Percentiles rank a stretch among this genome's conserved stretches.
phyloP scores from a whole-genome alignment of 1,140 invertebrate species.

The Cyclargus thomasi region DNA sequence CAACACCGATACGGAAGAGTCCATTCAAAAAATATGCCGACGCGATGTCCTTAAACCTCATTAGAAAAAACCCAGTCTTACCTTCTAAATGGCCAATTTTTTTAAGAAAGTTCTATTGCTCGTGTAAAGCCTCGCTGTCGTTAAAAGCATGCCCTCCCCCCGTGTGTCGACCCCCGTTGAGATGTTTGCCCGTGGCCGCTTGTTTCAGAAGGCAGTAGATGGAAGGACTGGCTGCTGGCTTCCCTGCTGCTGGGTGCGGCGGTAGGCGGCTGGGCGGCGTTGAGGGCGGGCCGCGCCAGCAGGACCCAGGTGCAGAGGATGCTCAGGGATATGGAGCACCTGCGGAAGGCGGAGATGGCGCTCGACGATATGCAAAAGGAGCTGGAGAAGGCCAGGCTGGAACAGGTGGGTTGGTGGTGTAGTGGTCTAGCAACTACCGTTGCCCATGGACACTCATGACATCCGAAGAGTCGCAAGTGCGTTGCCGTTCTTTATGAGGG shows the following conservation, averaged over 20 bases:
- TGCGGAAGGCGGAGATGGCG: constrained; percentile 91
- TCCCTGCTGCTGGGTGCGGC: constrained; percentile 87
- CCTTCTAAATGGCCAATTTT: too few relatives aligned
- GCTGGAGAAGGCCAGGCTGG: constrained; percentile 74
- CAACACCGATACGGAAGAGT: too few relatives aligned
- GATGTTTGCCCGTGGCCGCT: constrained; percentile 10
- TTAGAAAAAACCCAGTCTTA: too few relatives aligned
- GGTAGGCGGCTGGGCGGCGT: constrained; percentile 92
- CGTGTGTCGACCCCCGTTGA: neutral
- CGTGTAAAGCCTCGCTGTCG: neutral
- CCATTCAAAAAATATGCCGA: too few relatives aligned
- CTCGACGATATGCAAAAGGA: constrained; percentile 89
- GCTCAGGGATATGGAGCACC: constrained; percentile 94
- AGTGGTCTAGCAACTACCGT: too few relatives aligned
- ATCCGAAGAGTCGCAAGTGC: too few relatives aligned
- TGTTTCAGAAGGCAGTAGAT: constrained; percentile 80
- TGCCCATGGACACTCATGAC: too few relatives aligned
- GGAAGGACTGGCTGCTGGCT: constrained; percentile 92
- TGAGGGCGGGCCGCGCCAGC: constrained; percentile 91
- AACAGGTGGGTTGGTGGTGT: constrained; percentile 48
- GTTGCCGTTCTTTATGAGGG: too few relatives aligned
- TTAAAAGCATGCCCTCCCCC: neutral
- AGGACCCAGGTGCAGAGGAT: constrained; percentile 89
- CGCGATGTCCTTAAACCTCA: too few relatives aligned
- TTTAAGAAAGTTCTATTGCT: neutral